These are phyloP conservation scores for Oceanodroma leucorhoa DNA, from an alignment of 2,797 vertebrate genomes.

Conservation along the genomic window DNA sequence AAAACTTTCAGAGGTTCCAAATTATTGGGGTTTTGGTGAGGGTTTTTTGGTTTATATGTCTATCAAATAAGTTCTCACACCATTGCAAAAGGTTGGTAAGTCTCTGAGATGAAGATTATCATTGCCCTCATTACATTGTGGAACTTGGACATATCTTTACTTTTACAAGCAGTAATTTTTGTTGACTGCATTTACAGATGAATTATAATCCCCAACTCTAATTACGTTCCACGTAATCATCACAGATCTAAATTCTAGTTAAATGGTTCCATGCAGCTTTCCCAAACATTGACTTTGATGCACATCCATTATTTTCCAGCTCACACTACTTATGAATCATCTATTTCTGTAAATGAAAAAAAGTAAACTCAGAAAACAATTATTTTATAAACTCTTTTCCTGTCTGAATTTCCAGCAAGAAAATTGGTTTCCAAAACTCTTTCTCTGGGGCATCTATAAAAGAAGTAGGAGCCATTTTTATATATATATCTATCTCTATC, in stretches of 20 bases:
- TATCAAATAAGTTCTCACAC: background rate
- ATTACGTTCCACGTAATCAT: background rate
- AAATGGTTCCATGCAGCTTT: background rate
- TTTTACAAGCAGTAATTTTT: background rate
- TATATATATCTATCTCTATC: background rate
- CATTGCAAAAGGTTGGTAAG: background rate
- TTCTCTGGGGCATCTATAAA: background rate
- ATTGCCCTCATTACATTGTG: fast-evolving
- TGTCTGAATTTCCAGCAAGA: background rate
- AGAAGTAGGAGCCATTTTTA: background rate
- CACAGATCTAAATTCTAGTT: background rate
- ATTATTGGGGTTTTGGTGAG: background rate
- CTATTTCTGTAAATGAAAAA: background rate
- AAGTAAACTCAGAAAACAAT: background rate
- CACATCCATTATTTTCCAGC: background rate
- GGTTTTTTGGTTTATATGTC: background rate
- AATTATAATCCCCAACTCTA: background rate
- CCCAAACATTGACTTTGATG: background rate
- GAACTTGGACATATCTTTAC: background rate
- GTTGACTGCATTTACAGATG: background rate
- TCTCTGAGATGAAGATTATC: background rate
- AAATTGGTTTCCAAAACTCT: background rate
- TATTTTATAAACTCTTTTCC: background rate
- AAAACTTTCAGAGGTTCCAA: background rate
- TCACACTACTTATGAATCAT: background rate